Evolutionary conservation across 2,113 vertebrate genomes (phyloP).

Genomic region (Xerus inauris): DNA sequence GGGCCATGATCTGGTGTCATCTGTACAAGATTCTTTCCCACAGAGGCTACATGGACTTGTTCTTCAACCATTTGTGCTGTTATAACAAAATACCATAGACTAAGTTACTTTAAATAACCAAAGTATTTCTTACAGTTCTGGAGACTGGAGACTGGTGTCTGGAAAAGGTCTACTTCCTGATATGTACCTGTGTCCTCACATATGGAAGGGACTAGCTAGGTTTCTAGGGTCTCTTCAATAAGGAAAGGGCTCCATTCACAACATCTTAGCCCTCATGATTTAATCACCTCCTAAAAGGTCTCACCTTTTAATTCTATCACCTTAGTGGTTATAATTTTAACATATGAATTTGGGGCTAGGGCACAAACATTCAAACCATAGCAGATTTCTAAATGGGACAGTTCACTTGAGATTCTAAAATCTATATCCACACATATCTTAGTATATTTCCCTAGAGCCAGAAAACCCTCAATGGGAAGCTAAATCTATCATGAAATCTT

Average conservation of each 20-base stretch:
- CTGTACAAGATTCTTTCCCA: neutral
- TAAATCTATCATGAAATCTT: conserved; percentile 33
- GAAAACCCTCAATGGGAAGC: neutral
- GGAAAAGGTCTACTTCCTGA: no score
- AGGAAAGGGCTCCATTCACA: neutral
- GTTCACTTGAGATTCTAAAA: neutral
- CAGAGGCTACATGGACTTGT: neutral
- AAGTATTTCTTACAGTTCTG: neutral
- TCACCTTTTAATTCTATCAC: neutral
- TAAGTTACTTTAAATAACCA: neutral
- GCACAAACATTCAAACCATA: neutral
- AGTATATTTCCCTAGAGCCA: neutral
- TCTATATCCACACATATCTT: neutral
- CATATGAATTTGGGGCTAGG: neutral
- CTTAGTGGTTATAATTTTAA: neutral
- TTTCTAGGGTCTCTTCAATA: neutral
- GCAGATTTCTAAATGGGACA: neutral
- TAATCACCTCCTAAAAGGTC: neutral
- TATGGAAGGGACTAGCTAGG: neutral
- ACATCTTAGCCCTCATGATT: neutral
- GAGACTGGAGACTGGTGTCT: neutral
- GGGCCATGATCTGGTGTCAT: neutral
- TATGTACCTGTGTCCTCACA: neutral
- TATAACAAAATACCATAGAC: neutral
- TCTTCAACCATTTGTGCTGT: neutral